Evolutionary conservation across 2,113 vertebrate species (phyloP).

Genomic region (Phalacrocorax brasilianus): DNA sequence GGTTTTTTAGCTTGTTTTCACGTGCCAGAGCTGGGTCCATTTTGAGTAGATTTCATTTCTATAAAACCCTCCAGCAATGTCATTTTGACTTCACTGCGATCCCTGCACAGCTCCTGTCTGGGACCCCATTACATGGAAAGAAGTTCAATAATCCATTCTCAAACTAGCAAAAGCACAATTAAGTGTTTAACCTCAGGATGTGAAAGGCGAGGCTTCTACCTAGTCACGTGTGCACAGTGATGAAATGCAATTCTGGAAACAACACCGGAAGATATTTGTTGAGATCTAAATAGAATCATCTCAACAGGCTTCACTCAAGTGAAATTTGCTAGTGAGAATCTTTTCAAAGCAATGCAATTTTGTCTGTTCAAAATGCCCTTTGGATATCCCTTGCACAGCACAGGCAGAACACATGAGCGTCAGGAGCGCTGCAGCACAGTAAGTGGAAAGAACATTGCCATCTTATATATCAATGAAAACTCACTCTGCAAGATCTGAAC

Average conservation of each 20-base stretch:
- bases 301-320: not conserved
- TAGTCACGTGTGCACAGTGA: not conserved
- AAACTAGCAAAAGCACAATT: not conserved
- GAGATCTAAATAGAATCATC: not conserved
- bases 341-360: not conserved
- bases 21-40: not conserved
- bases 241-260: conserved; percentile 14
- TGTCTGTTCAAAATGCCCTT: not conserved
- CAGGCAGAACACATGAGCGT: not conserved
- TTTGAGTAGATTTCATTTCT: not conserved
- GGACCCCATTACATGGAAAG: not conserved
- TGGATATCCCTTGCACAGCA: not conserved
- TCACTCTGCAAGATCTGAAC: not conserved
- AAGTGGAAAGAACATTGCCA: not conserved
- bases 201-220: not conserved
- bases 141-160: not conserved
- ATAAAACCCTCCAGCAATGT: not conserved
- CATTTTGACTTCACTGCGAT: not conserved
- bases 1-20: not conserved
- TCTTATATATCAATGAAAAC: not conserved
- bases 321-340: not conserved
- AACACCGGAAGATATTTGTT: not conserved
- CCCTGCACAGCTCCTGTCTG: not conserved
- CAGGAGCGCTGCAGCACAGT: not conserved
- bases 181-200: not conserved